Conservation (phyloP, 92 coral and sea anemone species). For the Bergia sp. region DNA sequence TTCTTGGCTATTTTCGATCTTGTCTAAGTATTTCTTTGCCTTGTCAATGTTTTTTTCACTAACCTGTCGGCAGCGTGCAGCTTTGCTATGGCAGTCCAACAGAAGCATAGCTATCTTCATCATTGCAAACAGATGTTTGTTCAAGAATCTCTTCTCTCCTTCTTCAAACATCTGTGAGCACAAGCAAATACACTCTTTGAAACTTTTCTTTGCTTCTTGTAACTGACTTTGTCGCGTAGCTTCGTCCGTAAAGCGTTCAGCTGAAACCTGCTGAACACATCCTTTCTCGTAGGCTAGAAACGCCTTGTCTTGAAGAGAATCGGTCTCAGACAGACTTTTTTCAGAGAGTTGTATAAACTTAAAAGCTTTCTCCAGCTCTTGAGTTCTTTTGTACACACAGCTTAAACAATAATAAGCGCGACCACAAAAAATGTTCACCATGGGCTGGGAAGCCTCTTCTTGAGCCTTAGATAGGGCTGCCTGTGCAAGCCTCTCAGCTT, state of each 20-base stretch:
- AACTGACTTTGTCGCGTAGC: background rate
- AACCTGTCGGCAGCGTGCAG: slow-evolving; percentile 11
- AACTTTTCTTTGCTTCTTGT: slow-evolving; percentile 12
- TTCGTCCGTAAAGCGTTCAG: background rate
- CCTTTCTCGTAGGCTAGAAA: slow-evolving; percentile 43
- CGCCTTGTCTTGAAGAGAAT: slow-evolving; percentile 32
- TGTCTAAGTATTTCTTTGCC: slow-evolving; percentile 18
- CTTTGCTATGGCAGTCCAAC: slow-evolving; percentile 15
- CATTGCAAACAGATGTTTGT: slow-evolving; percentile 30
- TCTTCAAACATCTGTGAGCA: slow-evolving; percentile 10
- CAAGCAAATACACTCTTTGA: background rate
- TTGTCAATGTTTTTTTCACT: background rate
- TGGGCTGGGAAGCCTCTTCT: slow-evolving; percentile 26
- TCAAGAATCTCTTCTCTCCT: slow-evolving; percentile 16
- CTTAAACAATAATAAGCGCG: slow-evolving; percentile 30
- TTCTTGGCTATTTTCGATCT: slow-evolving; percentile 5
- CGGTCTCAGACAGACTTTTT: slow-evolving; percentile 1
- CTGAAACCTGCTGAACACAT: slow-evolving; percentile 3
- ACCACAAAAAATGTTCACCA: slow-evolving; percentile 23
- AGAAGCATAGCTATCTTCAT: slow-evolving; percentile 29
- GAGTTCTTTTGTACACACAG: slow-evolving; percentile 36
- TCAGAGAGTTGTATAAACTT: slow-evolving; percentile 7
- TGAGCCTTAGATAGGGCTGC: slow-evolving; percentile 6
- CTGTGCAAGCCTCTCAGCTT: slow-evolving; percentile 10
- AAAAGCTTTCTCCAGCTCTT: slow-evolving; percentile 22